These are phyloP conservation scores for Trididemnum clinides DNA, from an alignment of 23 tunicate species.

Conservation along the genomic window DNA sequence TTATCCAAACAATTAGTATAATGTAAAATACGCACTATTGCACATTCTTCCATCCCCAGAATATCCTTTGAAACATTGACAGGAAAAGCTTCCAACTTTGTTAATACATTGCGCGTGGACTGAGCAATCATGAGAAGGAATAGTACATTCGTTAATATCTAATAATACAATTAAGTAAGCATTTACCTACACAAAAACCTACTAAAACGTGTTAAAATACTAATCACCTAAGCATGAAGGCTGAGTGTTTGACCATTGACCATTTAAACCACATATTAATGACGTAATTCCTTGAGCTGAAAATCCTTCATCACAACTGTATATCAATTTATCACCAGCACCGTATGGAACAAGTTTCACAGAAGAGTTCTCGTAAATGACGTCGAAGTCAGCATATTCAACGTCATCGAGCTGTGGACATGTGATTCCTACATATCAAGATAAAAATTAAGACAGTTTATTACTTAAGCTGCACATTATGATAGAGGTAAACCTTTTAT, in stretches of 20 bases:
- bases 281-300: not conserved
- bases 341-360: not conserved
- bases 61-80: conserved; percentile 43
- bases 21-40: not conserved
- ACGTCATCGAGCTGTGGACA: not conserved
- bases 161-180: no score
- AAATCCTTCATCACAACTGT: conserved; percentile 40
- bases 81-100: conserved; percentile 28
- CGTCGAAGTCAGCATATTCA: not conserved
- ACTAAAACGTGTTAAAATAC: not conserved
- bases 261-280: conserved; percentile 29
- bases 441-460: no score
- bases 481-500: no score
- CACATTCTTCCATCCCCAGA: conserved; percentile 43
- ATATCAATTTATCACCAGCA: conserved; percentile 15
- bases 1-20: not conserved
- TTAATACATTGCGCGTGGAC: conserved; percentile 41
- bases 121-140: conserved; percentile 27
- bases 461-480: no score
- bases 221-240: conserved; percentile 53
- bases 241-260: conserved; percentile 37
- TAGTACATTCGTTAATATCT: conserved; percentile 63
- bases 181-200: no score
- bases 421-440: conserved; percentile 23
- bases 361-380: not conserved